These are phyloP conservation scores for Melikaiella ostensackeni DNA, from an alignment of 2,888 invertebrate genomes.

Conservation along the genomic window DNA sequence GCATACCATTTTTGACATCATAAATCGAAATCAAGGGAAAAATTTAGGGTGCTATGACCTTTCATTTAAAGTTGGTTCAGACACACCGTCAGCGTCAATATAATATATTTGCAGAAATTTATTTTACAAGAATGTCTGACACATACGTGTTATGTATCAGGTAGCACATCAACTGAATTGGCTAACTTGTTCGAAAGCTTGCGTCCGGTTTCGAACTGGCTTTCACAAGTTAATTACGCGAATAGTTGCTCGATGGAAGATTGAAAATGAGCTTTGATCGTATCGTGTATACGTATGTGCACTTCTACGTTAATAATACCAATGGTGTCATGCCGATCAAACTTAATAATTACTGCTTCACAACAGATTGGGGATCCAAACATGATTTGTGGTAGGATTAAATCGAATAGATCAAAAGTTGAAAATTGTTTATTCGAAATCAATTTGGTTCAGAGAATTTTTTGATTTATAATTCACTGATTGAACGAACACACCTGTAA, in stretches of 20 bases:
- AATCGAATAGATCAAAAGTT: background rate
- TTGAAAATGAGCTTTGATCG: background rate
- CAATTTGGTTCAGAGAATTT: no score
- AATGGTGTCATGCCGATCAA: background rate
- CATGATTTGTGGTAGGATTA: background rate
- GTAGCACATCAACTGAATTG: background rate
- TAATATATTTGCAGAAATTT: slow-evolving; percentile 12
- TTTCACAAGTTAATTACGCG: background rate
- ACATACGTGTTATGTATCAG: background rate
- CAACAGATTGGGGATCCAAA: background rate
- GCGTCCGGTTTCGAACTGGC: no score
- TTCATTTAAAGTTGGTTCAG: no score
- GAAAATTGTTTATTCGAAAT: no score
- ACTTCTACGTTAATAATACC: background rate
- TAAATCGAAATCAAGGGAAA: no score
- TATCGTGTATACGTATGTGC: background rate
- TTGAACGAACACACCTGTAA: no score
- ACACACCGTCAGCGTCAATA: no score
- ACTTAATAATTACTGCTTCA: background rate
- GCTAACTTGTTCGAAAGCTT: background rate
- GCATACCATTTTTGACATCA: no score
- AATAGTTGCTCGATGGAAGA: background rate
- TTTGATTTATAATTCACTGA: no score
- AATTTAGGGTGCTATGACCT: no score
- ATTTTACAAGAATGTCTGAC: background rate